Base-by-base conservation (phyloP, 2,888 invertebrate genomes). In the Spilosoma lubricipeda region DNA sequence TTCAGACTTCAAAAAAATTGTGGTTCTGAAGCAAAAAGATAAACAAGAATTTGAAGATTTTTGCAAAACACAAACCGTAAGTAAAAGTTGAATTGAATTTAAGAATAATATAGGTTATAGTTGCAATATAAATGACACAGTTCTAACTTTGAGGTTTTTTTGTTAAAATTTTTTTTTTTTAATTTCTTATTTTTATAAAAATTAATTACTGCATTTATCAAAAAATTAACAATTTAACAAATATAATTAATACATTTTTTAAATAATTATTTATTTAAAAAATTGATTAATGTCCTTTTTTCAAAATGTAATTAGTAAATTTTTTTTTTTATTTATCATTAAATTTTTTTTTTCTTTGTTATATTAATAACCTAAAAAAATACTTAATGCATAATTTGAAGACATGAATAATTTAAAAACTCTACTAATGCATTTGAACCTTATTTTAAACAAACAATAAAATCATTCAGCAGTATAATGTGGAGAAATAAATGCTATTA, bases 1-100 rank as follows among this genome's bases (percentile, higher is more conserved):
- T 67, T 30, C 42, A 59, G 36, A 7, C 4, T 36, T 70, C 18
- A 74, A 74, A 74, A 74, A 74, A 74, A 45, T 74, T 69, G 30
- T 18, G 7, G 67, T 67, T 70, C 33, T 74, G 20, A 74, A 74
- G 63, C 56, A 59, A 67, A 74, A 74, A 74, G 66, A 74, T 67
- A 74, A 70, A 67, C 30, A 70, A 70, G 70, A 74, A 74, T 52
- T 52, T 23, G 23, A 52, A 9, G 52, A 52, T 52, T 52, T 52
- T 52, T 23, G 23, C 23, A 52, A 52, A 52, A 52, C 23, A 23
- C 52, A 23, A 23, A 52, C 52, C 52, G 52, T 52, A 52, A 52
- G 52, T 52, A 13, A 42, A 13, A 42, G 11, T 11, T 42, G 13
- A 42, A 11, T 42, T 42, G 42, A 42, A 42, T 15, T 42, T 42